Conservation (phyloP, 2,888 invertebrate species). For the Andricus quercusramuli region DNA sequence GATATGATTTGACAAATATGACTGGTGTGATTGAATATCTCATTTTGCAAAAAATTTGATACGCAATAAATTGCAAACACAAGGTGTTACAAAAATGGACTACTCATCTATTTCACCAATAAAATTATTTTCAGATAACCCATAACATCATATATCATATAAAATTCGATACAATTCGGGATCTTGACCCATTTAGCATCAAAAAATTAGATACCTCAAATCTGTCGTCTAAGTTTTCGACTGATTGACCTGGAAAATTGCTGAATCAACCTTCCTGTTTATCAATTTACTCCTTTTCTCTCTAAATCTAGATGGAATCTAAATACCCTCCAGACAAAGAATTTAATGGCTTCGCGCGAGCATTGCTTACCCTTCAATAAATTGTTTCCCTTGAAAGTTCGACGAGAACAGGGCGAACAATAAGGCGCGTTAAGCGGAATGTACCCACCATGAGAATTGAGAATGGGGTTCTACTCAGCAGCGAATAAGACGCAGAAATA, state of each 20-base stretch:
- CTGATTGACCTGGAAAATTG: constrained; percentile 26
- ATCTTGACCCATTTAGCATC: not conserved
- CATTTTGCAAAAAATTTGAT: too few relatives aligned
- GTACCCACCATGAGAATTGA: not conserved
- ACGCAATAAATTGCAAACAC: too few relatives aligned
- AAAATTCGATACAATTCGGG: not conserved
- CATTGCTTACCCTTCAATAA: constrained; percentile 25
- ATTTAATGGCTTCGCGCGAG: constrained; percentile 4
- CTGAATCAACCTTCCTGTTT: not conserved
- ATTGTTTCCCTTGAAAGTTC: constrained; percentile 18
- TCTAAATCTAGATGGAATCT: constrained; percentile 8
- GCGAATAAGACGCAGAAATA: constrained; percentile 28
- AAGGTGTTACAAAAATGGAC: too few relatives aligned
- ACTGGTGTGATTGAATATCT: not conserved
- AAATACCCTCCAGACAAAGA: constrained; percentile 13
- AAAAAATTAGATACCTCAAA: not conserved
- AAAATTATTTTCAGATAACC: too few relatives aligned
- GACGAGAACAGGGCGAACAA: constrained; percentile 16
- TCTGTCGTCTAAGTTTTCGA: not conserved
- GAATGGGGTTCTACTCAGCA: not conserved
- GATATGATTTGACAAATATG: too few relatives aligned
- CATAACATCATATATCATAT: too few relatives aligned
- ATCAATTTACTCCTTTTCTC: too few relatives aligned
- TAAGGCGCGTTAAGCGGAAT: constrained; percentile 16
- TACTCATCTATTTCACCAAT: too few relatives aligned